Conservation (phyloP, 2,113 vertebrate genomes). For the Myotis lucifugus region DNA sequence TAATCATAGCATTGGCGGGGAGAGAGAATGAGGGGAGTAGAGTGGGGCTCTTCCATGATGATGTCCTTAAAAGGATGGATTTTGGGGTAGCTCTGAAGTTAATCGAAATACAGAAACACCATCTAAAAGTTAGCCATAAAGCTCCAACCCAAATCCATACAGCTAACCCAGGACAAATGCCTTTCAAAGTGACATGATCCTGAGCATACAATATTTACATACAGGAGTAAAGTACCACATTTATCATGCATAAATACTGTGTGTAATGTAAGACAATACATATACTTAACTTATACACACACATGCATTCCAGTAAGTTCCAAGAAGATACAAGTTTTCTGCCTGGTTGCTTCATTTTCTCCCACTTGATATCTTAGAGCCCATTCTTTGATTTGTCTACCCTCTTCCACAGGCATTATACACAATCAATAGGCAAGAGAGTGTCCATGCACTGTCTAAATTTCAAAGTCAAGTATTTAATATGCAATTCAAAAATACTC, state of each 20-base stretch:
- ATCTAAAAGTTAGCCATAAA: not conserved
- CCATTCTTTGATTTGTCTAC: not conserved
- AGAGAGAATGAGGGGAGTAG: not conserved
- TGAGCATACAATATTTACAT: not conserved
- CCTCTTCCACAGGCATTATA: not conserved
- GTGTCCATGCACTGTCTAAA: not conserved
- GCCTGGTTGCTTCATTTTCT: not conserved
- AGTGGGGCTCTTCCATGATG: not conserved
- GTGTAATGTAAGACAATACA: not conserved
- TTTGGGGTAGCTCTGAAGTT: not conserved
- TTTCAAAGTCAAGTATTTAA: not conserved
- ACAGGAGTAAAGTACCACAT: not conserved
- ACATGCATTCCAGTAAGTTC: constrained; percentile 11
- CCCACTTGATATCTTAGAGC: not conserved
- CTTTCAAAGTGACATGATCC: not conserved
- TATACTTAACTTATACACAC: not conserved
- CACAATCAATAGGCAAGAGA: not conserved
- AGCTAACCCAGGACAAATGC: not conserved
- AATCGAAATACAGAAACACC: not conserved
- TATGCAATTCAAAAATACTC: not conserved
- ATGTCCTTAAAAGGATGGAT: not conserved
- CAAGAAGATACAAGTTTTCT: not conserved
- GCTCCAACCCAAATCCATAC: not conserved
- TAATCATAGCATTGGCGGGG: constrained; percentile 50
- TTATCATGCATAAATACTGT: not conserved